These are phyloP conservation scores for Xyliphius kryptos DNA, from an alignment of 2,113 vertebrate genomes.

Conservation along the genomic window DNA sequence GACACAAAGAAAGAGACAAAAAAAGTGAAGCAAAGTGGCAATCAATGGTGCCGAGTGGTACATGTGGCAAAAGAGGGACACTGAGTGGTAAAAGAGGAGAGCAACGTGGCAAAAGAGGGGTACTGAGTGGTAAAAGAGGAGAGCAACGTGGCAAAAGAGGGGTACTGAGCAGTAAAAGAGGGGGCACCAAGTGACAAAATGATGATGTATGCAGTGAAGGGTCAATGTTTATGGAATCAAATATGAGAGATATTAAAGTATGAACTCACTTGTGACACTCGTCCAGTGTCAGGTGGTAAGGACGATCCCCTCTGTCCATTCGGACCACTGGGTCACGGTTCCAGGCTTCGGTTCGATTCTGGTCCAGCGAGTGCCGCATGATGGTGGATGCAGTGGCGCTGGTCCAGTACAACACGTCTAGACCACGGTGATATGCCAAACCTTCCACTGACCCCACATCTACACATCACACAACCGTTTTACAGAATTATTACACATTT, in stretches of 20 bases:
- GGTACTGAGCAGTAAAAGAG: neutral
- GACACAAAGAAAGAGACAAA: no score
- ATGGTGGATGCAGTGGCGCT: conserved; percentile 79
- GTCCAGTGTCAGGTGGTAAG: conserved; percentile 75
- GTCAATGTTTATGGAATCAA: neutral
- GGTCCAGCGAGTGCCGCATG: conserved; percentile 76
- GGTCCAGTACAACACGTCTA: conserved; percentile 83
- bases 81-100: no score
- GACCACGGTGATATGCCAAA: conserved; percentile 76
- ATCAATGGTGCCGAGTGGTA: no score
- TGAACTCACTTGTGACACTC: conserved; percentile 80
- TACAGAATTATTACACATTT: no score
- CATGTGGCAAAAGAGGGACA: no score
- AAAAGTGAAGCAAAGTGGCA: no score
- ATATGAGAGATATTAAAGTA: neutral
- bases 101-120: no score
- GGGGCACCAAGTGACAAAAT: neutral
- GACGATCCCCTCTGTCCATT: conserved; percentile 79
- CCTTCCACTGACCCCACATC: conserved; percentile 83
- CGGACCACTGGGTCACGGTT: conserved; percentile 68
- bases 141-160: no score
- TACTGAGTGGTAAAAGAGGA: neutral
- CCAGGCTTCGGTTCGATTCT: conserved; percentile 66
- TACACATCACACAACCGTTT: conserved; percentile 48
- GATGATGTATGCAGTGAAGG: neutral